Percentiles rank a stretch among this genome's conserved stretches.
These are phyloP conservation scores for Nymphalis io DNA, from an alignment of 1,140 invertebrate genomes.

Conservation along the genomic window DNA sequence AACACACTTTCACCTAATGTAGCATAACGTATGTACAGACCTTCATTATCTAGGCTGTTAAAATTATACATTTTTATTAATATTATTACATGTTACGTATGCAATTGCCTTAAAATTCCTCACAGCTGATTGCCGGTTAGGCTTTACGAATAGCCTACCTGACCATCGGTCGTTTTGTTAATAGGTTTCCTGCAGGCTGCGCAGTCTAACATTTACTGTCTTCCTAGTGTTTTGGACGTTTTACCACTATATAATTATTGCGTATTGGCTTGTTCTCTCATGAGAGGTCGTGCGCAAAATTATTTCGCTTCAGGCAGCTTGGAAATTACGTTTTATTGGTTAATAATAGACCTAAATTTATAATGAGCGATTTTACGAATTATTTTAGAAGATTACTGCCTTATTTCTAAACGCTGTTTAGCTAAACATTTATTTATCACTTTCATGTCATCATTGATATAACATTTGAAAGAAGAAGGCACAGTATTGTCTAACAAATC, in stretches of 20 bases:
- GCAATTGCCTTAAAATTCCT: constrained; percentile 21
- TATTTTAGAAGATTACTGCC: no score
- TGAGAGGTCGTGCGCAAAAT: constrained; percentile 35
- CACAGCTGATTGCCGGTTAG: constrained; percentile 11
- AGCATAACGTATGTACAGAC: no score
- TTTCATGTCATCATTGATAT: no score
- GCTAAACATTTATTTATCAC: no score
- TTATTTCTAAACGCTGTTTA: no score
- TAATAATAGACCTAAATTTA: constrained; percentile 1
- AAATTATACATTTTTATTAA: no score
- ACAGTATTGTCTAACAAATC: no score
- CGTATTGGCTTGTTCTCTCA: constrained; percentile 39
- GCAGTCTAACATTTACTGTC: constrained; percentile 19
- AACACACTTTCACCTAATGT: no score
- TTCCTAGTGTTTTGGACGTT: constrained; percentile 28
- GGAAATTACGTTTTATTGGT: constrained; percentile 5
- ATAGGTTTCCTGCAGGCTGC: constrained; percentile 17
- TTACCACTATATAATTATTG: constrained; percentile 45
- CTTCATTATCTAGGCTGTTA: no score
- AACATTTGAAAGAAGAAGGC: no score
- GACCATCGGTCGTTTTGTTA: constrained; percentile 6
- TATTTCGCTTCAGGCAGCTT: constrained; percentile 42
- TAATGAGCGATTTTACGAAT: not conserved
- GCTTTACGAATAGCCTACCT: not conserved
- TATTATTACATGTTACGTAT: no score